A percentile compares a stretch with the other conserved stretches of the same genome.
phyloP scores from a whole-genome alignment of 1,140 invertebrate species.

The Camponotus vicinus region DNA sequence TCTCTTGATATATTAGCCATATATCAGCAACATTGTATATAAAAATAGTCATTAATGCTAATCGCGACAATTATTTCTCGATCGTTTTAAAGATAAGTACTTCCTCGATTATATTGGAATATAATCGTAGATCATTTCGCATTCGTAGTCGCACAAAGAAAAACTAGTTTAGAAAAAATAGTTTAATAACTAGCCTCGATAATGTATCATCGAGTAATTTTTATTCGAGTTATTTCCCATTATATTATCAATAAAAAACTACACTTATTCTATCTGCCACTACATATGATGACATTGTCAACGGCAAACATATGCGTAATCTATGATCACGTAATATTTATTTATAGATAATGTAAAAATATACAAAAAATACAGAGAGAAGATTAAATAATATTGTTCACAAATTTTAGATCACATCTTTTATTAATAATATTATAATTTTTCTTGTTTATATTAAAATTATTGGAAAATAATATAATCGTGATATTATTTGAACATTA shows the following conservation, averaged over 20 bases:
- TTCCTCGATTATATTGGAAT: not conserved
- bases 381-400: not conserved
- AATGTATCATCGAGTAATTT: constrained; percentile 23
- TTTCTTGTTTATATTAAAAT: not conserved
- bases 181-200: constrained; percentile 38
- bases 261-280: not conserved
- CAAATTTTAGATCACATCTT: not conserved
- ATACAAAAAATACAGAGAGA: not conserved
- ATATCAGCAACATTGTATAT: not conserved
- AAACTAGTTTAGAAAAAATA: constrained; percentile 38
- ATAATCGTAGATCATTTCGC: not conserved
- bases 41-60: not conserved
- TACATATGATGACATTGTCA: constrained; percentile 35
- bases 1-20: not conserved
- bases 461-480: not conserved
- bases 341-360: not conserved
- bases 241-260: constrained; percentile 16
- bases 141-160: not conserved
- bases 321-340: constrained; percentile 9
- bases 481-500: too few relatives aligned
- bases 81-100: not conserved
- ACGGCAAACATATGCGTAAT: not conserved
- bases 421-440: not conserved
- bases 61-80: not conserved
- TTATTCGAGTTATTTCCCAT: constrained; percentile 14